Evolutionary conservation across 2,113 vertebrate genomes (phyloP).

Genomic region (Tragelaphus imberbis): DNA sequence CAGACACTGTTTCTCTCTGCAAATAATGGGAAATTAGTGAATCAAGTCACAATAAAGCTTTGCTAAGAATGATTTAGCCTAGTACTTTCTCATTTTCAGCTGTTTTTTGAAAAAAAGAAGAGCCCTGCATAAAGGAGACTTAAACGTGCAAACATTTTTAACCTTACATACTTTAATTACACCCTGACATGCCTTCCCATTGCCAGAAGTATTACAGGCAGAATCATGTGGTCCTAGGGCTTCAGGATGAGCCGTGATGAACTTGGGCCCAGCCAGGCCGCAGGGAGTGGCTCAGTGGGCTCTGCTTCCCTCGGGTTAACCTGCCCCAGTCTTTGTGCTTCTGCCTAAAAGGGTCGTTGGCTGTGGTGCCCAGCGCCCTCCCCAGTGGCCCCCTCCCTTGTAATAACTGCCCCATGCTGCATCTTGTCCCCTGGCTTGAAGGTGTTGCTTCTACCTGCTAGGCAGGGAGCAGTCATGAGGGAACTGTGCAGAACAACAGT

Average conservation of each 20-base stretch:
- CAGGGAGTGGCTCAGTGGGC: fast-evolving
- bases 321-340: fast-evolving
- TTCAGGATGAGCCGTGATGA: fast-evolving
- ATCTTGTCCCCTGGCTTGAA: fast-evolving
- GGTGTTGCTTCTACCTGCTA: not conserved
- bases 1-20: not conserved
- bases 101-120: not conserved
- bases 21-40: not conserved
- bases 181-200: fast-evolving
- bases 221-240: not conserved
- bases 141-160: not conserved
- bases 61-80: not conserved
- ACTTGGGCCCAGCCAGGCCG: fast-evolving
- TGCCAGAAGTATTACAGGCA: too few relatives aligned
- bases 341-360: fast-evolving
- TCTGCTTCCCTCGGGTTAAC: fast-evolving
- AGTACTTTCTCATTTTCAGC: not conserved
- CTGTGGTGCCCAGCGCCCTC: too few relatives aligned
- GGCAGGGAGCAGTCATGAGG: fast-evolving
- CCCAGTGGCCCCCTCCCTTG: not conserved
- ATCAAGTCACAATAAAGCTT: not conserved
- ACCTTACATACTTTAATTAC: not conserved
- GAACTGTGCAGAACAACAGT: fast-evolving
- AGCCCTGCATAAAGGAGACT: fast-evolving
- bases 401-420: fast-evolving